Percentiles rank a stretch among this genome's conserved stretches.
Evolutionary conservation across 2,113 vertebrate genomes (phyloP).

Genomic region (Motacilla alba): DNA sequence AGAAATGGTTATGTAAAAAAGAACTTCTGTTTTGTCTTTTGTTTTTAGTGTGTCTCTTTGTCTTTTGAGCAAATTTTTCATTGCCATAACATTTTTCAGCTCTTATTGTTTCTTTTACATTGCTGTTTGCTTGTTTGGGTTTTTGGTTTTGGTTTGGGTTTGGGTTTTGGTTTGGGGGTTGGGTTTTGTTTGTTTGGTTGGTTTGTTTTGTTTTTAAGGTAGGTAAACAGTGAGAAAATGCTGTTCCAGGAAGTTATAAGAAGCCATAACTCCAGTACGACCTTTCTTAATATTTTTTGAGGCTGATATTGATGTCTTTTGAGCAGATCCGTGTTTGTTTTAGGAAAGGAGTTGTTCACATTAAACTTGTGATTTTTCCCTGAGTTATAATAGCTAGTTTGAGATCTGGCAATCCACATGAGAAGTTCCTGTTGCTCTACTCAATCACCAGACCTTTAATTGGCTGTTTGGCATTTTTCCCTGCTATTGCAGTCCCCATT

Average conservation of each 20-base stretch:
- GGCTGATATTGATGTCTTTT: not conserved
- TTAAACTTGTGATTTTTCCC: not conserved
- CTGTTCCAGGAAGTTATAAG: not conserved
- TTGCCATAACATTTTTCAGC: not conserved
- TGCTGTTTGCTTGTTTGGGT: not conserved
- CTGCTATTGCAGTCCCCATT: not conserved
- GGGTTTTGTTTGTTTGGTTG: not conserved
- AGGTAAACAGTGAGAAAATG: not conserved
- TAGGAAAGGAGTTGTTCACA: not conserved
- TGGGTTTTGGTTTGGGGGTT: not conserved
- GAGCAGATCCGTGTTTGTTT: not conserved
- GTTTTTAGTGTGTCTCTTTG: not conserved
- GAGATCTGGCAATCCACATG: not conserved
- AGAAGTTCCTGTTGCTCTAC: not conserved
- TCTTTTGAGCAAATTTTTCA: not conserved
- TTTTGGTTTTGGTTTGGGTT: not conserved
- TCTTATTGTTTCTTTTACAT: not conserved
- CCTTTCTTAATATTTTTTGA: not conserved
- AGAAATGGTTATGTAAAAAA: not conserved
- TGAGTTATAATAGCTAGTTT: not conserved
- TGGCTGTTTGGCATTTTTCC: not conserved
- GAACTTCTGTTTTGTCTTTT: not conserved
- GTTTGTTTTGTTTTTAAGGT: not conserved
- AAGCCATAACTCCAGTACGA: not conserved
- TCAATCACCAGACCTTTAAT: not conserved